These are phyloP conservation scores for Aethina tumida DNA, from an alignment of 1,140 invertebrate species.

Conservation along the genomic window DNA sequence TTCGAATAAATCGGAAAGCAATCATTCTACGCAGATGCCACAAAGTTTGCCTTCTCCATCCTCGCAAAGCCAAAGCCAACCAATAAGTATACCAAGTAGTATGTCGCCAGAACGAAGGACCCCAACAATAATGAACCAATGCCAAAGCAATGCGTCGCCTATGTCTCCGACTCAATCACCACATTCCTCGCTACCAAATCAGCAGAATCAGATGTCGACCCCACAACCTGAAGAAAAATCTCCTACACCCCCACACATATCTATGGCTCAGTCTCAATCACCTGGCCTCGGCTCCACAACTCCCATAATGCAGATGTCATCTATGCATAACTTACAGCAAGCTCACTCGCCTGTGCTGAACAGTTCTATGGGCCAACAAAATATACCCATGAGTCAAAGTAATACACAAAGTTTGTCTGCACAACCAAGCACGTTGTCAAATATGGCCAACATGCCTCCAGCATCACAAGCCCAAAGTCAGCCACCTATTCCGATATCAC, in stretches of 20 bases:
- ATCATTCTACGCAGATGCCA: slow-evolving; percentile 11
- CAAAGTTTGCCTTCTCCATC: slow-evolving; percentile 16
- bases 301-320: neutral
- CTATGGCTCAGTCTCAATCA: neutral
- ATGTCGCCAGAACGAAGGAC: neutral
- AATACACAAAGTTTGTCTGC: slow-evolving; percentile 1
- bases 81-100: slow-evolving; percentile 8
- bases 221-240: slow-evolving; percentile 4
- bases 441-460: neutral
- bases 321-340: neutral
- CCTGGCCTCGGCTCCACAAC: neutral
- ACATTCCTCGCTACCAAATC: slow-evolving; percentile 9
- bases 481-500: neutral
- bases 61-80: slow-evolving; percentile 13
- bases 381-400: slow-evolving; percentile 1
- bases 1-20: slow-evolving; percentile 21
- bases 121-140: slow-evolving; percentile 9
- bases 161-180: slow-evolving; percentile 19
- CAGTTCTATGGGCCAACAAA: slow-evolving; percentile 1
- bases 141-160: slow-evolving; percentile 7
- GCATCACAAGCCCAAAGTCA: slow-evolving; percentile 1
- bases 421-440: neutral
- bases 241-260: slow-evolving; percentile 1
- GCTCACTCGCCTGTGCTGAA: neutral
- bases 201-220: slow-evolving; percentile 9